These are phyloP conservation scores for Oophaga sylvatica DNA, from an alignment of 2,797 vertebrate genomes.

Conservation along the genomic window DNA sequence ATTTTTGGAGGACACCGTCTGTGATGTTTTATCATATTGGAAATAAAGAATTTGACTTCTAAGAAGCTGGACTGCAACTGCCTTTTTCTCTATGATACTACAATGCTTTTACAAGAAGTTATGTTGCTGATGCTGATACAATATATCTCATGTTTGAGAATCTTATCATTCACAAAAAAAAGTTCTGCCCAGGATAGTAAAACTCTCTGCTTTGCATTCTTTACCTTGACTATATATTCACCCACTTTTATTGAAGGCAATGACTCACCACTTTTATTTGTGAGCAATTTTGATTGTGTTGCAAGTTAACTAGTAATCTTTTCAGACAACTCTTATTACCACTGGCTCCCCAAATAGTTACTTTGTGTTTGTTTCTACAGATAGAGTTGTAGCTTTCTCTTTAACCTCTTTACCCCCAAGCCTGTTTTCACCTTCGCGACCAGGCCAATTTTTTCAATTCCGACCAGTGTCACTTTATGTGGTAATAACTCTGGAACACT, in stretches of 20 bases:
- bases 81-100: too few relatives aligned
- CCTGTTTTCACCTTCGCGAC: too few relatives aligned
- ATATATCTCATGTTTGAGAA: neutral
- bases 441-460: too few relatives aligned
- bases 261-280: slow-evolving; percentile 24
- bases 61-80: too few relatives aligned
- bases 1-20: too few relatives aligned
- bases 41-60: too few relatives aligned
- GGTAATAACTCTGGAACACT: too few relatives aligned
- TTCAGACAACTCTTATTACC: slow-evolving; percentile 18
- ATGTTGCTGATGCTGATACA: neutral
- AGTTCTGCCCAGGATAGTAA: neutral
- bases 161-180: neutral
- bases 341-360: neutral
- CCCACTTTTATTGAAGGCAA: slow-evolving; percentile 29
- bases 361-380: slow-evolving; percentile 7
- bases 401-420: neutral
- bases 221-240: slow-evolving; percentile 12
- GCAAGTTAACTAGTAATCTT: slow-evolving; percentile 39
- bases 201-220: neutral
- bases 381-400: neutral
- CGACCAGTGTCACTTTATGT: too few relatives aligned
- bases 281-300: slow-evolving; percentile 9
- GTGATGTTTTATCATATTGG: too few relatives aligned
- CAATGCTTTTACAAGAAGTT: too few relatives aligned